Evolutionary conservation across 2,797 vertebrate species (phyloP), one percentile per base, ranked within the genome.

Genomic region (Falco naumanni): DNA sequence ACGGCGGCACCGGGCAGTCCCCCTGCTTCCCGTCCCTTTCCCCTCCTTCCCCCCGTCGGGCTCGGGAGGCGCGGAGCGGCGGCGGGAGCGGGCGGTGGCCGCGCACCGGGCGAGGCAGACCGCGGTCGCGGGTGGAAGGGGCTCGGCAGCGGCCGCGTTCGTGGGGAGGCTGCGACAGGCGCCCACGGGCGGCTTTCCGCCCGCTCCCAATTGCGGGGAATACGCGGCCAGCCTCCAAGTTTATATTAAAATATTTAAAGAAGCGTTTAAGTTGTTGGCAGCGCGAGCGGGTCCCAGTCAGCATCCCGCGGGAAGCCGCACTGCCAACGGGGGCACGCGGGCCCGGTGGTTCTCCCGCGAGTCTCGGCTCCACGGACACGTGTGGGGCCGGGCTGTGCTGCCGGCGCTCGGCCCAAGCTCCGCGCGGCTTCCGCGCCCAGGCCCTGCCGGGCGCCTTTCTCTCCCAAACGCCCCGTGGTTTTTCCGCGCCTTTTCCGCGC

Each of bases 121-220:
- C 43, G 25, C 13, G 64, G 70, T 10, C 53, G 94, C 80, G 70
- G 75, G 89, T 84, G 95, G 57, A 84, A 78, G 70, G 63, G 75
- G 75, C n/a, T 33, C 50, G 53, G 95, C 71, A 48, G 75, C 71
- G 16, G 33, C 7, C 37, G 37, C 37, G 37, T 37, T 37, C 41
- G 56, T 17, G 60, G 69, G 60, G 53, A 50, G 54, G 37, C 54
- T 51, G 68, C 39, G 61, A 17, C 19, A 11, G 45, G 37, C 68
- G 39, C 20, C 29, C 11, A 29, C 6, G 65, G 37, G 76, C 54
- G 25, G 48, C 22, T 77, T 41, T 11, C 65, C 54, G 13, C 82
- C 66, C 95, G 96, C 97, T 96, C 96, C 89, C 93, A 60, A 92
- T 96, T 95, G 78, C 65, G 96, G 90, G 94, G 47, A 96, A 96